Base-by-base conservation (phyloP, 1,140 invertebrate species). In the Ostrea edulis region DNA sequence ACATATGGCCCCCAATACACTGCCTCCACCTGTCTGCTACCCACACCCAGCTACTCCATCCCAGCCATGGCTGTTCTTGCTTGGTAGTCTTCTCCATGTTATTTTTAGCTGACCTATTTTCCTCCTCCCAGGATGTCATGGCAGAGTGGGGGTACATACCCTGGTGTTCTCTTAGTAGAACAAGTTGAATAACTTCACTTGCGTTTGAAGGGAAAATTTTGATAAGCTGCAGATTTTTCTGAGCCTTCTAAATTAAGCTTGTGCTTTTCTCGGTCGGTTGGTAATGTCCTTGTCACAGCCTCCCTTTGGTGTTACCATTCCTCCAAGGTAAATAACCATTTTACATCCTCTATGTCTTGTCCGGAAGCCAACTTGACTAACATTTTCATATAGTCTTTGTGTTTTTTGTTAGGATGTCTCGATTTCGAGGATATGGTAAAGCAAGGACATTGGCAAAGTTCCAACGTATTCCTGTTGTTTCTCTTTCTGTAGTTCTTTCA, bases 291-390 rank as follows among this genome's bases (percentile, higher is more conserved):
- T 20, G n/a, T 84, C 62, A 29, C 55, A 84, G 20, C 82, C 82
- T 53, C 82, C 44, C 35, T 68, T 17, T 87, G 86, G 2, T 87
- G 55, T 87, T 84, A 87, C 58, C 29, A 54, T 51, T 8, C 82
- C 86, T 44, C 86, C 82, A 20, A 82, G 77, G 82, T 53, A 58
- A 53, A 82, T 54, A 87, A 87, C 12, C 53, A 82, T 51, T 87
- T 77, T 25, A 83, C 86, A 83, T 87, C 86, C 51, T 87, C 86
- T 82, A 82, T 82, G 11, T 51, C 54, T n/a, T 14, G 82, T 88
- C 25, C 62, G 85, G 52, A 88, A 51, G 83, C 84, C 87, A 85
- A 81, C 84, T 82, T 82, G 51, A 20, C 62, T 84, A 53, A 82
- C 86, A 77, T 84, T 84, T 71, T 65, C 51, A 71, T 84, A 29